Evolutionary conservation across 2,888 invertebrate genomes (phyloP), one percentile per base, ranked within the genome.

Genomic region (Ommatoiulus sabulosus): DNA sequence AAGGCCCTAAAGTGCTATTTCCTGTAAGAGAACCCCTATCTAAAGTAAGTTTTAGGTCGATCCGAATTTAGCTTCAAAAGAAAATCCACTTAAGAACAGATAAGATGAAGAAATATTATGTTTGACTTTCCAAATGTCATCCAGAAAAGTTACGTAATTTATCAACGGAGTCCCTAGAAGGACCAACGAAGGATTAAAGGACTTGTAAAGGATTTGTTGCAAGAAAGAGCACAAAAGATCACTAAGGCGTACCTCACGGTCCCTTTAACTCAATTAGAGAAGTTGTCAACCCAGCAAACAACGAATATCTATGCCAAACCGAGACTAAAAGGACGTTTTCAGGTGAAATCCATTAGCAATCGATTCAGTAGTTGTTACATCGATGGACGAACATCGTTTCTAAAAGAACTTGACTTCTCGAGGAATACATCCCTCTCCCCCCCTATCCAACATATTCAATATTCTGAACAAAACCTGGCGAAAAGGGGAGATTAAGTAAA

Each of bases 51-150:
- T 63, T 2, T 17, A 20, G 20, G 63, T 63, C 20, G 63, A 63
- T 63, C 63, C 63, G n/a, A 63, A 63, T 63, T 63, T 63, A 63
- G 63, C 63, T 63, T 63, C 3, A 63, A 63, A 63, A 63, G 63
- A 63, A 63, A 63, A 63, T 63, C 63, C 63, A 63, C 63, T 63
- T 63, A 63, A 3, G 63, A 63, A 63, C 12, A 63, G 63, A 63
- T 63, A 63, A 63, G 63, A 63, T 63, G 63, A 63, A 63, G 63
- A 63, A 63, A n/a, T 63, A 63, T 63, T 63, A 63, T 63, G 63
- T 63, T 63, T 63, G 63, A 63, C 63, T 63, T 63, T 63, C 63
- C 7, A 63, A n/a, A 63, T 63, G 63, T 63, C 63, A 63, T 63
- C 63, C 63, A n/a, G 63, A 63, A 63, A 63, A 63, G n/a, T 63